Evolutionary conservation across 2,888 invertebrate genomes (phyloP), one percentile per base, ranked within the genome.

Genomic region (Aphodius sticticus): DNA sequence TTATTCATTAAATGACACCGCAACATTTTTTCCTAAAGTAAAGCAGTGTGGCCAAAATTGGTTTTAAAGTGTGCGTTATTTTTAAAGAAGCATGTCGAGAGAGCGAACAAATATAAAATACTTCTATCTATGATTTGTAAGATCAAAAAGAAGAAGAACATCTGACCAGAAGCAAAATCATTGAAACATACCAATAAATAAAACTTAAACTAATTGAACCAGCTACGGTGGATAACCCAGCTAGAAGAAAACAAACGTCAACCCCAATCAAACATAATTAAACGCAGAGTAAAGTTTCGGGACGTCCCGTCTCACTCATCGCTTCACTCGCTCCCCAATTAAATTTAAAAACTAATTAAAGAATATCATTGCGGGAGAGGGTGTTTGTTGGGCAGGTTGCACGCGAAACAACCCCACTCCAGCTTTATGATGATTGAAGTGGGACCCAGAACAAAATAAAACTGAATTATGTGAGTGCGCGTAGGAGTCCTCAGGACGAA

Each of bases 361-460:
- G 79, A 79, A 76, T 77, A 79, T 79, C 74, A 79, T 79, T 77
- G 69, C 77, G 77, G 78, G 75, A 77, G 71, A 78, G 82, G 53
- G 9, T 53, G 2, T 5, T 53, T 53, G 53, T 53, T 53, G 9
- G 53, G 7, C 53, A 7, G 53, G 53, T 53, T 53, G 53, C 7
- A 3, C 53, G 12, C 12, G 53, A 5, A 53, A 53, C 53, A 53
- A 53, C 53, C 53, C 53, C 26, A 81, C 81, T 80, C 78, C 70
- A 80, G 82, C 81, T 84, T 83, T 83, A 84, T 83, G 83, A 81
- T 83, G 83, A 83, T 83, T 82, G 82, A 82, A 81, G 81, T 83
- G 83, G 80, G 81, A 53, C 53, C 38, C 12, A 53, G 81, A 81
- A 83, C 80, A 83, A 84, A 84, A 84, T 84, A 84, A 85, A 84